Percentiles rank a stretch among this genome's conserved stretches.
Evolutionary conservation across 2,113 vertebrate species (phyloP).

Genomic region (Rhinichthys klamathensis): DNA sequence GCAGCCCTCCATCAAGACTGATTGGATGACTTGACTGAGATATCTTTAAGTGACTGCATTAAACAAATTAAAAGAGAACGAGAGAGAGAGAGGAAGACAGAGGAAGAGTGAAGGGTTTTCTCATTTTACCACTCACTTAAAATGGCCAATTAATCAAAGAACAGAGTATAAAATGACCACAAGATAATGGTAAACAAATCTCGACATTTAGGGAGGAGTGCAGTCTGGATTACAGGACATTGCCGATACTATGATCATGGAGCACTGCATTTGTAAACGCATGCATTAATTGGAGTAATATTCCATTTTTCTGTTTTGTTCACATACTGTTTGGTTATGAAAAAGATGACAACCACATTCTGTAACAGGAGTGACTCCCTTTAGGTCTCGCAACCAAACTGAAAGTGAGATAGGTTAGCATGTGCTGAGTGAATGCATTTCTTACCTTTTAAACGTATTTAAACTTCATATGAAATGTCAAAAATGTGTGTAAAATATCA

Average conservation of each 20-base stretch:
- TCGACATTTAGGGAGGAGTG: not conserved
- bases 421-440: not conserved
- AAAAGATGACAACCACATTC: not conserved
- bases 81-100: not conserved
- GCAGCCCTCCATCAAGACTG: constrained; percentile 32
- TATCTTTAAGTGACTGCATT: constrained; percentile 45
- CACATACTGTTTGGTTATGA: not conserved
- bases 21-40: constrained; percentile 33
- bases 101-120: not conserved
- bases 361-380: not conserved
- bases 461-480: too few relatives aligned
- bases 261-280: not conserved
- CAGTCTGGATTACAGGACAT: not conserved
- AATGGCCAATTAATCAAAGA: constrained; percentile 19
- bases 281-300: not conserved
- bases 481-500: too few relatives aligned
- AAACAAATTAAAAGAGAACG: constrained; percentile 27
- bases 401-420: not conserved
- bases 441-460: too few relatives aligned
- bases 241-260: not conserved
- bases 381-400: not conserved
- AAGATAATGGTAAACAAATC: constrained; percentile 24
- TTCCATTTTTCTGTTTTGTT: not conserved
- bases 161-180: constrained; percentile 29
- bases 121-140: constrained; percentile 33